phyloP scores from a whole-genome alignment of 35 echinoderm and acorn worm species.

The Heliocidaris tuberculata region DNA sequence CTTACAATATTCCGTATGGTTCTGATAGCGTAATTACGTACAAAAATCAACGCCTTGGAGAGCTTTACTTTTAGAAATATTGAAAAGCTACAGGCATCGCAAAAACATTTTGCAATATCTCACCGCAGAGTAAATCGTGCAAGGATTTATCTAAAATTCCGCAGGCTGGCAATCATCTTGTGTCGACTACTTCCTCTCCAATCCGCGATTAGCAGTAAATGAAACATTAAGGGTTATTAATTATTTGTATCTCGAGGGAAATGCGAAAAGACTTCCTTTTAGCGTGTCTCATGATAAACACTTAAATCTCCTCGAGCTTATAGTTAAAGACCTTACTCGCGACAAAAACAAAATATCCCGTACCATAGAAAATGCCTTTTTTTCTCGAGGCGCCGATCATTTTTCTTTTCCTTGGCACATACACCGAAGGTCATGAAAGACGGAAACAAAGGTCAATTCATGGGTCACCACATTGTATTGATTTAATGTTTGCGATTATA shows the following conservation, averaged over 20 bases:
- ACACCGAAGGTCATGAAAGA: too few species aligned
- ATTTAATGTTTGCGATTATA: too few species aligned
- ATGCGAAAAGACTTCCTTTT: not conserved
- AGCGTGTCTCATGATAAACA: not conserved
- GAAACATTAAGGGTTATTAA: not conserved
- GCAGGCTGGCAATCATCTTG: not conserved
- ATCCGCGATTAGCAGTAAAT: not conserved
- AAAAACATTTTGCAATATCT: not conserved
- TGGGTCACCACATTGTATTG: too few species aligned
- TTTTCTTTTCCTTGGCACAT: not conserved
- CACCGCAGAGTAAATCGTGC: not conserved
- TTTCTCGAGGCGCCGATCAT: not conserved
- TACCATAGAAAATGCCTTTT: not conserved
- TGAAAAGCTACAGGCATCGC: not conserved
- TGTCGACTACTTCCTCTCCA: not conserved
- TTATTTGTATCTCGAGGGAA: not conserved
- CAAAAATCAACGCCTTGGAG: not conserved
- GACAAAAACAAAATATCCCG: not conserved
- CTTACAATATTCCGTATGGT: too few species aligned
- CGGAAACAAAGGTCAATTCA: not conserved
- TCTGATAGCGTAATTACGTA: too few species aligned
- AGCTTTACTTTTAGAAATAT: not conserved
- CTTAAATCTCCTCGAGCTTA: not conserved
- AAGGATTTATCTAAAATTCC: not conserved
- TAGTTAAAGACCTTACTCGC: not conserved